Base-by-base conservation (phyloP, 2,113 vertebrate genomes). In the Probosciger aterrimus region DNA sequence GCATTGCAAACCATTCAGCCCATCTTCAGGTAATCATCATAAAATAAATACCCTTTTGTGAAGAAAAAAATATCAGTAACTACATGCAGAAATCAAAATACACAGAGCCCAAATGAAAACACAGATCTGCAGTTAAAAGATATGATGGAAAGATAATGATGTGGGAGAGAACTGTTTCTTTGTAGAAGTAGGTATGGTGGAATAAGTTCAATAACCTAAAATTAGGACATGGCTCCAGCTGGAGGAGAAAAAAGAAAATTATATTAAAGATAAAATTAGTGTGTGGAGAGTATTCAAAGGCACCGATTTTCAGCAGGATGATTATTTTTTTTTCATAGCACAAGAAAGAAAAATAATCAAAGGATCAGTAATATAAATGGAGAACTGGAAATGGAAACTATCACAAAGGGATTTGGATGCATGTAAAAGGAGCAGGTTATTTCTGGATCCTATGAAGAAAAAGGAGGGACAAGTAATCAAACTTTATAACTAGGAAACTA, bases 71-170 rank as follows among this genome's bases (percentile, higher is more conserved):
- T 4, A 20, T 23, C 43, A 67, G 35, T 53, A 92, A 74, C 64
- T 75, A 43, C 30, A 75, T n/a, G 18, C 47, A 84, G 89, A 91
- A 94, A 89, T 69, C 44, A 82, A 94, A 94, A 90, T 62, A 87
- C 33, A 65, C 14, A 70, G 78, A 77, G 4, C 9, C 19, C 47
- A 69, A 91, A 69, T 53, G 37, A 91, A 94, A 95, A 90, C 25
- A 82, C 12, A 65, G 14, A 8, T 82, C 55, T 68, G 17, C 27
- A 44, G n/a, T 89, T 92, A 49, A 89, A 89, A 82, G 17, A 78
- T 65, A 64, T 35, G 52, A 82, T 64, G 20, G 73, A 82, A 91
- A 91, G 47, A 50, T 91, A 84, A 84, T 82, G 57, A 64, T 60
- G 55, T 49, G 16, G 43, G 69, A 90, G 55, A 82, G 14, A 35